Conservation (phyloP, 2,113 vertebrate genomes). For the Notarius lentiginosus region DNA sequence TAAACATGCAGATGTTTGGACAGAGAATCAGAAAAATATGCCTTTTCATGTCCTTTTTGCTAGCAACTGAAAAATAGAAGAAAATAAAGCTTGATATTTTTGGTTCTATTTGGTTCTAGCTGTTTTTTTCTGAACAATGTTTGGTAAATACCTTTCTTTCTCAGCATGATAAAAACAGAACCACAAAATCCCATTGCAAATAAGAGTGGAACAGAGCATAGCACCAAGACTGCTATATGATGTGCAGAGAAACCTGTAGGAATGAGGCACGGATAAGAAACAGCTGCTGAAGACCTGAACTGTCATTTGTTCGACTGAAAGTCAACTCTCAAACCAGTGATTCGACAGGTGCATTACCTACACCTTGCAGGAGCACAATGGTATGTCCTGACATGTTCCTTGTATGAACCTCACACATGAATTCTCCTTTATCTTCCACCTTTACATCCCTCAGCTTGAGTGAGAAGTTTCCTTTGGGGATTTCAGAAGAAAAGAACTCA, state of each 20-base stretch:
- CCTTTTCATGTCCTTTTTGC: neutral
- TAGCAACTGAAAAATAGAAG: neutral
- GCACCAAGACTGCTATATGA: neutral
- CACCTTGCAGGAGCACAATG: neutral
- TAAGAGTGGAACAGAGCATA: conserved; percentile 11
- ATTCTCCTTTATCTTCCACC: conserved; percentile 47
- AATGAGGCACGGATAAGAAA: neutral
- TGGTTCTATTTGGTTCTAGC: too few relatives aligned
- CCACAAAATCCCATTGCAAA: neutral
- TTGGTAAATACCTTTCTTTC: conserved; percentile 1
- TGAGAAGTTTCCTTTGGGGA: conserved; percentile 54
- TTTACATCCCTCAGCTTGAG: conserved; percentile 39
- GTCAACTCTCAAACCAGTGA: too few relatives aligned
- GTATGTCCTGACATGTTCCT: conserved; percentile 8
- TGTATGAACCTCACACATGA: conserved; percentile 36
- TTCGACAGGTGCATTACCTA: conserved; percentile 28
- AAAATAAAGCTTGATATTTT: neutral
- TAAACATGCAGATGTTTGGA: neutral
- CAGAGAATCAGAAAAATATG: neutral
- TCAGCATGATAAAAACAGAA: neutral
- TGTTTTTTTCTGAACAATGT: neutral
- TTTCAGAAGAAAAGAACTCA: conserved; percentile 47
- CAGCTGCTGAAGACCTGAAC: neutral
- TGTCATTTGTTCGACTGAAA: too few relatives aligned
- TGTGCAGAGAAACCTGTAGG: conserved; percentile 24